Base-by-base conservation (phyloP, 2,888 invertebrate genomes). In the Pammene aurita region DNA sequence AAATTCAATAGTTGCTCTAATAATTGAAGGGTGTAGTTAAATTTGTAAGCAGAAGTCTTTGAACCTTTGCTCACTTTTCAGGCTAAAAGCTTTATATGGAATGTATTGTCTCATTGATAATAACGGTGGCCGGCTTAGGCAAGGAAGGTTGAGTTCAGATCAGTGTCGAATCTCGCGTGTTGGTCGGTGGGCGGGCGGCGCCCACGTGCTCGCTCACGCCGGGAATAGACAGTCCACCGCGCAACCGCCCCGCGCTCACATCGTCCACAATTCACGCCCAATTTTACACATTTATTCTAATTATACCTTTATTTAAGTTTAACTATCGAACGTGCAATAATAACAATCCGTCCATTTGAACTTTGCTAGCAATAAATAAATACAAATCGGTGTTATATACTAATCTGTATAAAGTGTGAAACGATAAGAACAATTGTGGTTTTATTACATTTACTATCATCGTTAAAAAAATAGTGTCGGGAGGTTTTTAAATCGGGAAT, bases 141-240 rank as follows among this genome's bases (percentile, higher is more conserved):
- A 64, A 55, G 54, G 61, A 67, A 68, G 63, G 63, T 57, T 62
- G 48, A 57, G 48, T 34, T 68, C 62, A 64, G 44, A 46, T 50
- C 48, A 38, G 85, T 87, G 85, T 89, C 87, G 80, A 82, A 85
- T 89, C 86, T 85, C 86, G 80, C 80, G 86, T 90, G 90, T 90
- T 89, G 90, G 90, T 88, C 88, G 88, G 82, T 83, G 85, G 86
- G 86, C 82, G 87, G 83, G 78, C 79, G 62, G 67, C 66, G 84
- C 89, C 91, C 92, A 91, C 92, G 92, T 90, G 91, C 81, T 84
- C 81, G 85, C 85, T 85, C 83, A 78, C 72, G 83, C 89, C 84
- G 84, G 87, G 89, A 92, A 92, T 92, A 92, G 90, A 84, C 89
- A 91, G 92, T 92, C 83, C 76, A 84, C 84, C 84, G 87, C 81